Percentiles rank a stretch among this genome's conserved stretches.
Evolutionary conservation across 2,113 vertebrate genomes (phyloP).

Genomic region (Isichthys henryi): DNA sequence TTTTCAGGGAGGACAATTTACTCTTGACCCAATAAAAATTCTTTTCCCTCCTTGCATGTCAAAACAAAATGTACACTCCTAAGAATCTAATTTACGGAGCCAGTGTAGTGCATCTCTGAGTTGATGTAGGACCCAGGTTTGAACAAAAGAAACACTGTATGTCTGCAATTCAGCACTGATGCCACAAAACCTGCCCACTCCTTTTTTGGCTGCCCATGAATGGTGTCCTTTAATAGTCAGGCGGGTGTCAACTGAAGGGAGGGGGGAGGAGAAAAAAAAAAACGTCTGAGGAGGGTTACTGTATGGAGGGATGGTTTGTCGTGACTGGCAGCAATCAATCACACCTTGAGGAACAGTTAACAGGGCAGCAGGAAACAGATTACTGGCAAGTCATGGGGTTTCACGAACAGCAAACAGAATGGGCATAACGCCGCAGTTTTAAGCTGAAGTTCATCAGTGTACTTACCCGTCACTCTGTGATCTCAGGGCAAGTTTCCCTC

Average conservation of each 20-base stretch:
- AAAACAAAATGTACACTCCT: slow-evolving; percentile 31
- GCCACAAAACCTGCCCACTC: slow-evolving; percentile 71
- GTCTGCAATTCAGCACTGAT: slow-evolving; percentile 73
- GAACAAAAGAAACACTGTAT: slow-evolving; percentile 87
- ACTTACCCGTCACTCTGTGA: slow-evolving; percentile 42
- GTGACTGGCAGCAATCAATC: slow-evolving; percentile 93
- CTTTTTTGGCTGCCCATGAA: slow-evolving; percentile 83
- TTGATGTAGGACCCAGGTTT: slow-evolving; percentile 54
- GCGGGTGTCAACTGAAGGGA: slow-evolving; percentile 65
- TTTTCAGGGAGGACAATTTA: slow-evolving; percentile 28
- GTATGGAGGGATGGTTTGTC: slow-evolving; percentile 70
- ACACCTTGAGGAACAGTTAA: slow-evolving; percentile 62
- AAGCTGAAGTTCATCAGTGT: slow-evolving; percentile 47
- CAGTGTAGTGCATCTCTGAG: slow-evolving; percentile 49
- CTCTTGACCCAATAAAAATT: slow-evolving; percentile 33
- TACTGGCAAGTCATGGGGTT: slow-evolving; percentile 39
- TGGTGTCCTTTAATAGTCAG: slow-evolving; percentile 79
- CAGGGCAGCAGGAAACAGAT: slow-evolving; percentile 53
- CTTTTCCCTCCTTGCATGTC: slow-evolving; percentile 23
- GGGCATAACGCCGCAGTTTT: slow-evolving; percentile 34
- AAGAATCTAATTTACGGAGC: slow-evolving; percentile 39
- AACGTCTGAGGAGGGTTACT: slow-evolving; percentile 61
- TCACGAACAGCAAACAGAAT: slow-evolving; percentile 38
- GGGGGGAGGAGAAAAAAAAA: slow-evolving; percentile 42
- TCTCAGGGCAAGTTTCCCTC: slow-evolving; percentile 36